Base-by-base conservation (phyloP, 2,888 invertebrate species). In the Pammene fasciana region DNA sequence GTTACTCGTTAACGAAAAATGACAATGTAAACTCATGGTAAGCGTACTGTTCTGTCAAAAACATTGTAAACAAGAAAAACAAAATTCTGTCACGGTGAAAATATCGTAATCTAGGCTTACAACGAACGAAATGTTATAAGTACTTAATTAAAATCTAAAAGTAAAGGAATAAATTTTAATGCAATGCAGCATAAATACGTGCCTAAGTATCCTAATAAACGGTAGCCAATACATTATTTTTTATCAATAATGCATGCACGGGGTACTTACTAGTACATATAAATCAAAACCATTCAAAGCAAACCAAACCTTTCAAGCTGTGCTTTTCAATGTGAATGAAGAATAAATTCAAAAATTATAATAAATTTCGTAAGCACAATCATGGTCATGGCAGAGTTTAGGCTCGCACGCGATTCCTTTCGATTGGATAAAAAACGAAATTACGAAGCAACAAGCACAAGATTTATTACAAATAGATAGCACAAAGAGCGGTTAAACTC, bases 401-500 rank as follows among this genome's bases (percentile, higher is more conserved):
- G 34, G 26, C 36, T 56, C 46, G 46, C 56, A 64, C n/a, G 41
- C 62, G 16, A 68, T 68, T 50, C 38, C 43, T 41, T 38, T 64
- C 8, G 41, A 43, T 43, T 62, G 48, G 57, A 57, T 57, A 45
- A 64, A 50, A 45, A 65, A 68, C 56, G 38, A 68, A 50, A 48
- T 18, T 52, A 55, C 56, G 34, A 64, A 62, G 55, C 13, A 59
- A 43, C 13, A 52, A 67, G 43, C 43, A 16, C 26, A 41, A 36
- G 56, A 67, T 67, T 74, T 70, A 74, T 74, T 76, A 72, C 72
- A 71, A 72, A 73, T 71, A 74, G 68, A 75, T 72, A 68, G 71
- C 65, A 73, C 70, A 72, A 70, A 70, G 74, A 65, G 65, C 64
- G 56, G 67, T 62, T 68, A 57, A 65, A 59, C 70, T 68, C 64